These are phyloP conservation scores for Chelon auratus DNA, from an alignment of 2,797 vertebrate species.

Conservation along the genomic window DNA sequence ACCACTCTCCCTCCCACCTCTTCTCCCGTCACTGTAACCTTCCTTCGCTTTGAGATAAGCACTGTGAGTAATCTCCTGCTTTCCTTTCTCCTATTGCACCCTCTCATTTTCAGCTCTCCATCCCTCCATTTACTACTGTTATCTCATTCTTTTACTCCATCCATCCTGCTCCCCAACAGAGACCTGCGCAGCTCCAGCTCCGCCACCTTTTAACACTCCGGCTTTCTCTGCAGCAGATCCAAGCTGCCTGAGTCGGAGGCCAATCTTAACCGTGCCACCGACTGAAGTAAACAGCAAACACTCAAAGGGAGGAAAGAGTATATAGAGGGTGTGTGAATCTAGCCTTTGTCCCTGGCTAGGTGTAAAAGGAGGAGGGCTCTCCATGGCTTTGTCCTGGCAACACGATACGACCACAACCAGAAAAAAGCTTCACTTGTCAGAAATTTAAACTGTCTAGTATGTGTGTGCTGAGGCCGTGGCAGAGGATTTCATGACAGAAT, in stretches of 20 bases:
- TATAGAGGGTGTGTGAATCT: constrained; percentile 60
- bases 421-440: constrained; percentile 38
- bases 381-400: constrained; percentile 67
- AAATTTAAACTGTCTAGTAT: constrained; percentile 51
- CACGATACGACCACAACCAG: constrained; percentile 54
- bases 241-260: constrained; percentile 63
- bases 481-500: constrained; percentile 41
- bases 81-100: constrained; percentile 44
- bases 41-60: constrained; percentile 67
- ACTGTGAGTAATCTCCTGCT: constrained; percentile 57
- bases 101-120: constrained; percentile 48
- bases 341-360: constrained; percentile 61
- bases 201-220: constrained; percentile 4
- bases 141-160: constrained; percentile 40
- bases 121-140: constrained; percentile 49
- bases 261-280: background rate
- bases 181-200: constrained; percentile 32
- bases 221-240: constrained; percentile 64
- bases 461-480: constrained; percentile 28
- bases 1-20: constrained; percentile 12
- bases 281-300: constrained; percentile 68
- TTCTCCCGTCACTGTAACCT: constrained; percentile 37
- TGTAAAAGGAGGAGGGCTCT: constrained; percentile 72
- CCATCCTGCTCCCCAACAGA: constrained; percentile 25
- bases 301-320: constrained; percentile 42